Conservation (phyloP, 2,113 vertebrate genomes). For the Halcyon senegalensis region DNA sequence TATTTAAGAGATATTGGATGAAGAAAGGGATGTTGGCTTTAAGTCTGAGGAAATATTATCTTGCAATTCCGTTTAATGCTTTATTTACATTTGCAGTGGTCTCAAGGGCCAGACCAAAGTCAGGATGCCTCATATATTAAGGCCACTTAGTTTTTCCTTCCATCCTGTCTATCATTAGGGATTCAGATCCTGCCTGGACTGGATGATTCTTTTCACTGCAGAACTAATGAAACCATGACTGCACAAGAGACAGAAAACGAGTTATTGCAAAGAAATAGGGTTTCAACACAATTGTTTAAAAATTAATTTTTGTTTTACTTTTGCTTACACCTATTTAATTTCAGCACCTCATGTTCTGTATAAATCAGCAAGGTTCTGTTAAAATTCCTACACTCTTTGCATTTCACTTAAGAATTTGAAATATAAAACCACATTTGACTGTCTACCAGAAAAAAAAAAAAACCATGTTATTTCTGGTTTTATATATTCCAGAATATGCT, state of each 20-base stretch:
- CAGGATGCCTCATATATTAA: neutral
- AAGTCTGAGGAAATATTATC: neutral
- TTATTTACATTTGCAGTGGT: neutral
- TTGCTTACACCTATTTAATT: neutral
- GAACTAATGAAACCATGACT: neutral
- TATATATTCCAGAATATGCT: neutral
- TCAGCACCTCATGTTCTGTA: neutral
- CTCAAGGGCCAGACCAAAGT: neutral
- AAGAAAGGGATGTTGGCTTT: neutral
- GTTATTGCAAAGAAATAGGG: neutral
- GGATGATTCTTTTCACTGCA: neutral
- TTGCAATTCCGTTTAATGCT: neutral
- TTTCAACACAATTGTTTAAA: neutral
- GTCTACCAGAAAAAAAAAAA: neutral
- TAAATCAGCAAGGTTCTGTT: neutral
- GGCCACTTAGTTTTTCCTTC: neutral
- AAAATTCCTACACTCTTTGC: neutral
- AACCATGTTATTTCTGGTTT: neutral
- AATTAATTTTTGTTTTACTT: neutral
- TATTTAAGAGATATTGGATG: neutral
- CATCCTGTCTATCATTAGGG: neutral
- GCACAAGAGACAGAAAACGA: neutral
- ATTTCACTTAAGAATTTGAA: neutral
- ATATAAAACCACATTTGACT: neutral
- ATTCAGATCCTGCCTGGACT: neutral